A percentile compares a stretch with the other conserved stretches of the same genome.
phyloP scores from a whole-genome alignment of 2,888 invertebrate genomes.

The Cremastinae sp. region DNA sequence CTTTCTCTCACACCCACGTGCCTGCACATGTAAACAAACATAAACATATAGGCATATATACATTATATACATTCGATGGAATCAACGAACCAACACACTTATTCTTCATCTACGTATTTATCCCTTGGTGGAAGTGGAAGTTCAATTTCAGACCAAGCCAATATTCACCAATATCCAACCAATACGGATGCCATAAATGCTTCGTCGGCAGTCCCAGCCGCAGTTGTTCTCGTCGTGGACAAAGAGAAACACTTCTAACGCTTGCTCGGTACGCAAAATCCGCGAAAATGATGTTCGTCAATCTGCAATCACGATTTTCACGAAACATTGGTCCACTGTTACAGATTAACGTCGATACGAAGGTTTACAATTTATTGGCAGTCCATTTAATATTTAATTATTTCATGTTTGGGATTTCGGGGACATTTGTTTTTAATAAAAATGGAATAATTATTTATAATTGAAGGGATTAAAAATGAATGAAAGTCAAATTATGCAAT shows the following conservation, averaged over 20 bases:
- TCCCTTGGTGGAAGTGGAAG: no score
- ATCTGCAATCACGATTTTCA: conserved; percentile 41
- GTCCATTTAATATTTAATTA: background rate
- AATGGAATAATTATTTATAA: no score
- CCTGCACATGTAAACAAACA: no score
- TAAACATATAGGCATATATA: no score
- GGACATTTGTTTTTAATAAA: no score
- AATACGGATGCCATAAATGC: conserved; percentile 32
- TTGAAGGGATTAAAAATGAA: no score
- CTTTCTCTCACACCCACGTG: conserved; percentile 3
- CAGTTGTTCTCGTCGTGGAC: conserved; percentile 39
- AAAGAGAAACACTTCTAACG: conserved; percentile 25
- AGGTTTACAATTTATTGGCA: background rate
- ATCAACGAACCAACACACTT: no score
- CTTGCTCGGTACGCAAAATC: background rate
- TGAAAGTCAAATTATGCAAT: no score
- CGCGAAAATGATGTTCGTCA: conserved; percentile 52
- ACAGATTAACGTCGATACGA: conserved; percentile 17
- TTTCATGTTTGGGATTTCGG: no score
- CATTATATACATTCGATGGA: no score
- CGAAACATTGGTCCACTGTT: conserved; percentile 2
- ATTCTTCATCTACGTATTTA: background rate
- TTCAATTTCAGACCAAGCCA: background rate
- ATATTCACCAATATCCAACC: conserved; percentile 45
- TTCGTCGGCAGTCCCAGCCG: conserved; percentile 19